These are phyloP conservation scores for Ariopsis seemanni DNA, from an alignment of 2,113 vertebrate species.

Conservation along the genomic window DNA sequence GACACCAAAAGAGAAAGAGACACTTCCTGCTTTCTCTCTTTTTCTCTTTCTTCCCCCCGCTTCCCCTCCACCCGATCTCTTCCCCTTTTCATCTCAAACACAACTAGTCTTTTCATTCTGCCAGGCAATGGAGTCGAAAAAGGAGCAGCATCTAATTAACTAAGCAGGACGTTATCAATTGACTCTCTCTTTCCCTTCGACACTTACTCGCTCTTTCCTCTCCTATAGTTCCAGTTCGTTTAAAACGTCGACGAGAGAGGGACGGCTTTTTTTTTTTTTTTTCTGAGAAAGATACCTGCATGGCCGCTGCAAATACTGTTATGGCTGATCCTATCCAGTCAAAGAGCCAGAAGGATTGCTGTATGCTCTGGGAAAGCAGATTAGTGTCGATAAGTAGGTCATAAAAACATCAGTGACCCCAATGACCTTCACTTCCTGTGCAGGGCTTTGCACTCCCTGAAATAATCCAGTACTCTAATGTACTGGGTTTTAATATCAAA, in stretches of 20 bases:
- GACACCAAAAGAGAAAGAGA: slow-evolving; percentile 58
- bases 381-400: slow-evolving; percentile 27
- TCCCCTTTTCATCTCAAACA: slow-evolving; percentile 45
- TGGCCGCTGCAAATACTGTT: not conserved
- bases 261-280: not conserved
- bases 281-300: not conserved
- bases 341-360: slow-evolving; percentile 15
- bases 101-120: slow-evolving; percentile 45
- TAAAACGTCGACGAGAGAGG: not conserved
- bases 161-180: slow-evolving; percentile 43
- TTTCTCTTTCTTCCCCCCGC: not conserved
- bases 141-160: slow-evolving; percentile 46
- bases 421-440: slow-evolving; percentile 40
- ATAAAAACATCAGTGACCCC: slow-evolving; percentile 34
- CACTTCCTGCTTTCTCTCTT: slow-evolving; percentile 58
- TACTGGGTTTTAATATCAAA: not conserved
- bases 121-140: slow-evolving; percentile 31
- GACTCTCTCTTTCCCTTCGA: slow-evolving; percentile 35
- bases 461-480: not conserved
- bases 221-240: not conserved
- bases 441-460: slow-evolving; percentile 4
- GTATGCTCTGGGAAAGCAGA: slow-evolving; percentile 27
- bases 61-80: slow-evolving; percentile 38
- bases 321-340: slow-evolving; percentile 7
- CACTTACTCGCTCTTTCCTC: not conserved